A percentile compares a stretch with the other conserved stretches of the same genome.
These are phyloP conservation scores for Fragum fragum DNA, from an alignment of 2,888 invertebrate species.

Conservation along the genomic window DNA sequence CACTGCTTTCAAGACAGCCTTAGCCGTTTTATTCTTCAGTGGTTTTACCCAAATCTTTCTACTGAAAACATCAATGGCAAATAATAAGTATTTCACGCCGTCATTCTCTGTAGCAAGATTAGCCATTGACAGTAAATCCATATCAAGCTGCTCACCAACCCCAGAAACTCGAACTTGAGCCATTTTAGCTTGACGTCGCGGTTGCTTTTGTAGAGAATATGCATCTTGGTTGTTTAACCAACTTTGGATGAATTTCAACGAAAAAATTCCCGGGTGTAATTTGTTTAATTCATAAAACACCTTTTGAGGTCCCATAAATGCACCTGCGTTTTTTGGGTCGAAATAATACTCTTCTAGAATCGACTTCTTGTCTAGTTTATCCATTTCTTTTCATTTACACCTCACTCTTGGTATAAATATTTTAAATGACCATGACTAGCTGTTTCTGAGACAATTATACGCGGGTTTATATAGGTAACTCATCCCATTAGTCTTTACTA, in stretches of 20 bases:
- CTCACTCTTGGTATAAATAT: no score
- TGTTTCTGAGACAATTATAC: no score
- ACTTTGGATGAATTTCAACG: conserved; percentile 20
- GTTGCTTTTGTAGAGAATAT: conserved; percentile 48
- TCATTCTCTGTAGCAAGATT: conserved; percentile 46
- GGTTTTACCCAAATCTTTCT: conserved; percentile 56
- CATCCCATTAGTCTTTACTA: no score
- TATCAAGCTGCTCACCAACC: conserved; percentile 50
- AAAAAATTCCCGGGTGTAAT: conserved; percentile 48
- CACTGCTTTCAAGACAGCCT: conserved; percentile 36
- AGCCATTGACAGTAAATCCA: conserved; percentile 47
- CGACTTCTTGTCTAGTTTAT: conserved; percentile 24
- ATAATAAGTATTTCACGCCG: conserved; percentile 39
- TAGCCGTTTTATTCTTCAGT: conserved; percentile 46
- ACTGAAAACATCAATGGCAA: conserved; percentile 51
- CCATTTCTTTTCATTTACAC: no score
- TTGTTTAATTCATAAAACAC: conserved; percentile 34
- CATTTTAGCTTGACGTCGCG: conserved; percentile 33
- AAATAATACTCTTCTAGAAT: conserved; percentile 52
- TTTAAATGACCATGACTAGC: no score
- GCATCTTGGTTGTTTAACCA: conserved; percentile 34
- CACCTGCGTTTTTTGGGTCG: conserved; percentile 39
- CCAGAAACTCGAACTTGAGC: conserved; percentile 53
- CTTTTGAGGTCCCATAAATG: conserved; percentile 42
- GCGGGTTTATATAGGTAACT: no score